Evolutionary conservation across 1,140 invertebrate genomes (phyloP).

Genomic region (Oncopeltus fasciatus): DNA sequence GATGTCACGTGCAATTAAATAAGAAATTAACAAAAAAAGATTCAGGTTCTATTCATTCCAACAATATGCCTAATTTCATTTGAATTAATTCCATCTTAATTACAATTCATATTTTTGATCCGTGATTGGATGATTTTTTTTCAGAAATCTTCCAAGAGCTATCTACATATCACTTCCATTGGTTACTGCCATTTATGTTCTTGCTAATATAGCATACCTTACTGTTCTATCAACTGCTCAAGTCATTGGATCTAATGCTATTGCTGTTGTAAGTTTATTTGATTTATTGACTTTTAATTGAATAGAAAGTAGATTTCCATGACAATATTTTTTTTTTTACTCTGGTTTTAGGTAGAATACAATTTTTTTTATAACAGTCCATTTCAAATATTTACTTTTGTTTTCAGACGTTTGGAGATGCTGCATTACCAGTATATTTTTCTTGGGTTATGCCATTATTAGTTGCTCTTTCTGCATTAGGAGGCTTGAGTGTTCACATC

Average conservation of each 20-base stretch:
- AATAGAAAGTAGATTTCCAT: no score
- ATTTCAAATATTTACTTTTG: not conserved
- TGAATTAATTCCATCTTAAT: not conserved
- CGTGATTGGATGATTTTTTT: conserved; percentile 24
- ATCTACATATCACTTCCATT: conserved; percentile 85
- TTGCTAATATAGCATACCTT: conserved; percentile 87
- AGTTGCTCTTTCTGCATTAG: conserved; percentile 72
- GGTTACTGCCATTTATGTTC: conserved; percentile 79
- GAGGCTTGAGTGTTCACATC: conserved; percentile 74
- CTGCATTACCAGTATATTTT: conserved; percentile 51
- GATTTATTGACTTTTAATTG: not conserved
- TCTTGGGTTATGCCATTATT: conserved; percentile 68
- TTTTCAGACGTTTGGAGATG: conserved; percentile 64
- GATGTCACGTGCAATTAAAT: not conserved
- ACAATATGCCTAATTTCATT: no score
- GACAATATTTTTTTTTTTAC: not conserved
- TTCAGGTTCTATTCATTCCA: no score
- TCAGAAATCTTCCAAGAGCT: conserved; percentile 79
- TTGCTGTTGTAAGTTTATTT: conserved; percentile 69
- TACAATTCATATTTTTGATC: not conserved
- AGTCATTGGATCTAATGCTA: conserved; percentile 74
- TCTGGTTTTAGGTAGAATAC: not conserved
- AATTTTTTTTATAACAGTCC: conserved; percentile 9
- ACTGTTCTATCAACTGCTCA: conserved; percentile 72
- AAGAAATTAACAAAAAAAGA: not conserved